Percentiles rank a stretch among this genome's conserved stretches.
Evolutionary conservation across 1,140 invertebrate genomes (phyloP).

Genomic region (Chrysoperla carnea): DNA sequence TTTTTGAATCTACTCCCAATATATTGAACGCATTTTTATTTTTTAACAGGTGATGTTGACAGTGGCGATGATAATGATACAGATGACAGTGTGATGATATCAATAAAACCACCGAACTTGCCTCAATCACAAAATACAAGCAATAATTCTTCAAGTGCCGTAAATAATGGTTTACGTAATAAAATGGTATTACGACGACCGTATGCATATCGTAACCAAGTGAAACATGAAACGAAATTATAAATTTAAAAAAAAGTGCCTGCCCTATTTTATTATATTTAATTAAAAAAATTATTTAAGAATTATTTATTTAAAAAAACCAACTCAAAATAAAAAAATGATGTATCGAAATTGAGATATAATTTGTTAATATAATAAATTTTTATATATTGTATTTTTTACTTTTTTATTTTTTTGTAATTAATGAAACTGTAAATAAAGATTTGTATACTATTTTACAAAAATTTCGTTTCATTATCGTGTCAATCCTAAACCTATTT

Average conservation of each 20-base stretch:
- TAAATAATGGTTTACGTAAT: neutral
- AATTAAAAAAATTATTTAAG: too few relatives aligned
- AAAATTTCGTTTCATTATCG: too few relatives aligned
- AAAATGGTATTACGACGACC: slow-evolving; percentile 10
- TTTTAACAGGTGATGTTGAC: slow-evolving; percentile 37
- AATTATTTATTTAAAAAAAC: too few relatives aligned
- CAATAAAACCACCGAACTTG: neutral
- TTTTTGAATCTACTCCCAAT: slow-evolving; percentile 1
- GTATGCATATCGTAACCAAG: slow-evolving; percentile 9
- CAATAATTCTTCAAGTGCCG: slow-evolving; percentile 11
- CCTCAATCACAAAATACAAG: slow-evolving; percentile 4
- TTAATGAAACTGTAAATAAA: too few relatives aligned
- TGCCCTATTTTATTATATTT: too few relatives aligned
- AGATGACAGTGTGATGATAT: slow-evolving; percentile 16
- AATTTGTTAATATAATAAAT: too few relatives aligned
- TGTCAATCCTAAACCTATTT: too few relatives aligned
- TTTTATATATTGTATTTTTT: too few relatives aligned
- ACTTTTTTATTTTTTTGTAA: too few relatives aligned
- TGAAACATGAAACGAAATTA: slow-evolving; percentile 20
- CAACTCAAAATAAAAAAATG: too few relatives aligned
- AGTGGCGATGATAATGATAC: slow-evolving; percentile 42
- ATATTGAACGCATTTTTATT: slow-evolving; percentile 4
- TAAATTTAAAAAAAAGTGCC: slow-evolving; percentile 5
- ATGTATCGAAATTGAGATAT: too few relatives aligned
- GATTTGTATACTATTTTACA: too few relatives aligned